phyloP scores from a whole-genome alignment of 2,797 vertebrate species.

The Zalophus californianus region DNA sequence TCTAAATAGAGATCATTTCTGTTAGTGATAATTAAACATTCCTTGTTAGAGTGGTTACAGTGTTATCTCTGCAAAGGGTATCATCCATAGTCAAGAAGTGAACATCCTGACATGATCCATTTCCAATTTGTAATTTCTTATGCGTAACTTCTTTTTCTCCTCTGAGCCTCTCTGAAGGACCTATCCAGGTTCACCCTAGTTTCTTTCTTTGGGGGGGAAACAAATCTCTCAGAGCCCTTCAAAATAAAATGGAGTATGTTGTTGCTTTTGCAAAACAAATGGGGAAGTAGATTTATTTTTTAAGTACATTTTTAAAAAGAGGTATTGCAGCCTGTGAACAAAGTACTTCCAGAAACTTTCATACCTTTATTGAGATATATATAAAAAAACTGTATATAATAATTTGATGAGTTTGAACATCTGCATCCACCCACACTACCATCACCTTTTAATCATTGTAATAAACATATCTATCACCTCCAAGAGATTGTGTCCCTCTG shows the following conservation, averaged over 20 bases:
- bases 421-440: neutral
- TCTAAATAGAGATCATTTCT: conserved; percentile 16
- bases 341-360: neutral
- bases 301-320: neutral
- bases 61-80: neutral
- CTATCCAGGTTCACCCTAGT: neutral
- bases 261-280: conserved; percentile 47
- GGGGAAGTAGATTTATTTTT: conserved; percentile 33
- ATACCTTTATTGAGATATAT: neutral
- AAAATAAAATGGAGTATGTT: conserved; percentile 17
- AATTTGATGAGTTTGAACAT: neutral
- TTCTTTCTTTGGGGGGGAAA: conserved; percentile 5
- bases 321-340: neutral
- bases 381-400: neutral
- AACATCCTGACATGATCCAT: neutral
- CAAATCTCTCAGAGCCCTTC: neutral
- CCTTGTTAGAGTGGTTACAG: neutral
- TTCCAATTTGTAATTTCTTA: neutral
- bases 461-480: neutral
- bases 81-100: neutral
- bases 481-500: neutral
- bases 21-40: neutral
- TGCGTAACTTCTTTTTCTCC: neutral
- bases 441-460: neutral
- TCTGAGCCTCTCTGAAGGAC: neutral